Conservation (phyloP, 1,140 invertebrate species). For the Nephila pilipes region DNA sequence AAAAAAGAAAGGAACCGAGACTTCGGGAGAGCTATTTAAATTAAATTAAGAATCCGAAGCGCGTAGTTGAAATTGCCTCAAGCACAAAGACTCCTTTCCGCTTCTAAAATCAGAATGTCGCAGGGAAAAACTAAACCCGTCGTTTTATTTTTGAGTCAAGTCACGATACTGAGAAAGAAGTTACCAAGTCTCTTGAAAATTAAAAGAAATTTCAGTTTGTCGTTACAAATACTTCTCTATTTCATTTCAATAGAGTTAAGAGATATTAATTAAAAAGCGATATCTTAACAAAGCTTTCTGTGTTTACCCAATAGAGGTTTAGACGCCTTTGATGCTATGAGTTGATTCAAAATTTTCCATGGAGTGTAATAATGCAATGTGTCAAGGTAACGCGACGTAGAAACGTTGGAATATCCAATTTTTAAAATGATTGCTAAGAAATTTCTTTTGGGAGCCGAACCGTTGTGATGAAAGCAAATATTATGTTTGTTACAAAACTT, state of each 20-base stretch:
- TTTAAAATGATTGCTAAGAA: no score
- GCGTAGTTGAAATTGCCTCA: neutral
- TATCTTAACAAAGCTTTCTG: neutral
- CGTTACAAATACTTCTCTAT: neutral
- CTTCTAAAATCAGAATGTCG: neutral
- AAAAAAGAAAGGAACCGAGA: neutral
- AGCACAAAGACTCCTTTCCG: neutral
- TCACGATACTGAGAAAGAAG: neutral
- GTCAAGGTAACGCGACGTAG: no score
- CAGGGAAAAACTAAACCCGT: neutral
- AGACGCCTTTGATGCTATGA: neutral
- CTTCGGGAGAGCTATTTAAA: neutral
- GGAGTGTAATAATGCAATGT: no score
- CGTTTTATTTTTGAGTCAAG: constrained; percentile 1
- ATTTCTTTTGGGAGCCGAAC: no score
- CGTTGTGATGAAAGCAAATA: no score
- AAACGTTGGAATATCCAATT: no score
- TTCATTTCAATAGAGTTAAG: neutral
- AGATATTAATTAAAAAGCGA: neutral
- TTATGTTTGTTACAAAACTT: no score
- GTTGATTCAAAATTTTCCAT: no score
- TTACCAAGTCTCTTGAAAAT: neutral
- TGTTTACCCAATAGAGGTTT: neutral
- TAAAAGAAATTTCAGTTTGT: neutral
- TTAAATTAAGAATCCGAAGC: constrained; percentile 5